Evolutionary conservation across 1,140 invertebrate species (phyloP).

Genomic region (Caenorhabditis remanei): DNA sequence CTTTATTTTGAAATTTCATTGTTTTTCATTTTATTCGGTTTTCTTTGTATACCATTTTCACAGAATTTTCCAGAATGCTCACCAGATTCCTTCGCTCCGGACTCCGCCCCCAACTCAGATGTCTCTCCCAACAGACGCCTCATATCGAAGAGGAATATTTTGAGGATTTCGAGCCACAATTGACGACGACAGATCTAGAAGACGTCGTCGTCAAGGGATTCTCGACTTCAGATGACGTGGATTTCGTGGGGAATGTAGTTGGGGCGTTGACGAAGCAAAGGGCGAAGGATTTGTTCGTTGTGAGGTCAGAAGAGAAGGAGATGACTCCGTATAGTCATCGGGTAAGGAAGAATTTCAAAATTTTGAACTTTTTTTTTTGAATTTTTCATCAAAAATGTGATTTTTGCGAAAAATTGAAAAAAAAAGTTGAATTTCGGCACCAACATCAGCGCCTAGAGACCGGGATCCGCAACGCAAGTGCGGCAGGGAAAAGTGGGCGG

Average conservation of each 20-base stretch:
- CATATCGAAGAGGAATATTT: slow-evolving; percentile 47
- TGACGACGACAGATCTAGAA: not conserved
- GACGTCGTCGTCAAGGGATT: not conserved
- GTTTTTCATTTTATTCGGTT: not conserved
- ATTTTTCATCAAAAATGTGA: too few relatives aligned
- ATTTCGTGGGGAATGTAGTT: not conserved
- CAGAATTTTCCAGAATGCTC: not conserved
- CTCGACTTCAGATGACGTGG: not conserved
- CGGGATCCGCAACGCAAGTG: too few relatives aligned
- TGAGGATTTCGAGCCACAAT: not conserved
- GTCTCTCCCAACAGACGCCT: not conserved
- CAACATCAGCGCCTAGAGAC: too few relatives aligned
- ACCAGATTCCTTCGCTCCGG: not conserved
- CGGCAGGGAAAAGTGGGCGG: too few relatives aligned
- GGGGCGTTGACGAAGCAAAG: not conserved
- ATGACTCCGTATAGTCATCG: slow-evolving; percentile 28
- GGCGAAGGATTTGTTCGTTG: slow-evolving; percentile 3
- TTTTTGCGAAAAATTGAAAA: too few relatives aligned
- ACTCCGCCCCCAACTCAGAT: not conserved
- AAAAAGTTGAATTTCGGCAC: too few relatives aligned
- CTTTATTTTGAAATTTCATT: not conserved
- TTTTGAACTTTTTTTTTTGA: too few relatives aligned
- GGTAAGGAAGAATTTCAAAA: too few relatives aligned
- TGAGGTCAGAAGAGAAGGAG: slow-evolving; percentile 3
- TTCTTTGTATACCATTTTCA: not conserved